A percentile compares a stretch with the other conserved stretches of the same genome.
phyloP scores from a whole-genome alignment of 2,797 vertebrate species.

The Artibeus jamaicensis region DNA sequence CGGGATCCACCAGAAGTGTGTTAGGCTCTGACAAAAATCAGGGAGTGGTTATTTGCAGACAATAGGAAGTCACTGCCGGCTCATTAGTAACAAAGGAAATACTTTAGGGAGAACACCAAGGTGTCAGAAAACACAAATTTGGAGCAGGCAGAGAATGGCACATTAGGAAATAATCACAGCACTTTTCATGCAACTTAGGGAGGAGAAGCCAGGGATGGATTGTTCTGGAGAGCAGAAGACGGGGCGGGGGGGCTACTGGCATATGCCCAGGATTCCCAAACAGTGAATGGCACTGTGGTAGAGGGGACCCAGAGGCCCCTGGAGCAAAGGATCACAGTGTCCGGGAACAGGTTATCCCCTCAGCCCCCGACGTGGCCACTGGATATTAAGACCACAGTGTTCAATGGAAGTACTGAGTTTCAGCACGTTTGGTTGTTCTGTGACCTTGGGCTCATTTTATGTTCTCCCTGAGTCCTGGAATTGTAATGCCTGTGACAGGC shows the following conservation, averaged over 20 bases:
- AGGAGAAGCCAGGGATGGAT: neutral
- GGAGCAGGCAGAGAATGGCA: neutral
- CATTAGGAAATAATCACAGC: neutral
- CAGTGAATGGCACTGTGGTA: neutral
- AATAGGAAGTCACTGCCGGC: neutral
- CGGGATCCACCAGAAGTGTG: neutral
- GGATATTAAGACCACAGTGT: neutral
- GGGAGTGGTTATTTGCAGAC: neutral
- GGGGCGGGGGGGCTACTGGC: neutral
- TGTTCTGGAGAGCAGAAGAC: neutral
- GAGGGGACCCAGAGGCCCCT: neutral
- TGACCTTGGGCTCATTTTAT: neutral
- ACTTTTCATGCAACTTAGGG: neutral
- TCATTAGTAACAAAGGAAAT: neutral
- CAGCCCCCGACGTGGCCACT: too few relatives aligned
- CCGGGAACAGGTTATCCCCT: neutral
- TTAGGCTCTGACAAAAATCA: neutral
- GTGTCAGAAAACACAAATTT: neutral
- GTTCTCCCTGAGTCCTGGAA: neutral
- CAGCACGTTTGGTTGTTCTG: neutral
- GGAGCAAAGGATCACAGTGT: neutral
- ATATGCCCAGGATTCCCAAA: neutral
- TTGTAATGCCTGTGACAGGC: neutral
- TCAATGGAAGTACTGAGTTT: neutral
- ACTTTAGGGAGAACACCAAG: neutral